A percentile compares a stretch with the other conserved stretches of the same genome.
phyloP scores from a whole-genome alignment of 2,797 vertebrate species.

The Hyperoplus lanceolatus region DNA sequence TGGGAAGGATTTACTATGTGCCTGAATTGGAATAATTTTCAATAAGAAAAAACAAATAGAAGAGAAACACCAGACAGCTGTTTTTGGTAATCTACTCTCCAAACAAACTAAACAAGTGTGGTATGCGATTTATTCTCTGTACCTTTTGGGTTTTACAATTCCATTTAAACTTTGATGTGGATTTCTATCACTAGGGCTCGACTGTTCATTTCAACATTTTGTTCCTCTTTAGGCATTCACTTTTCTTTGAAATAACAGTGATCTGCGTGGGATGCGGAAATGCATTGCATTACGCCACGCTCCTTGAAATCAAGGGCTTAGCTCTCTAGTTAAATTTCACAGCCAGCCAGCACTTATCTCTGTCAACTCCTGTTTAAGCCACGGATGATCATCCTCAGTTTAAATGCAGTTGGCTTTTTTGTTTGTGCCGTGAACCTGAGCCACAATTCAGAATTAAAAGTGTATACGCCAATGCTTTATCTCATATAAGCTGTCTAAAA shows the following conservation, averaged over 20 bases:
- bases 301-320: slow-evolving; percentile 71
- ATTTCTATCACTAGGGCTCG: slow-evolving; percentile 45
- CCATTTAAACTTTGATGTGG: slow-evolving; percentile 45
- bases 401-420: slow-evolving; percentile 59
- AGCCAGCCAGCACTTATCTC: slow-evolving; percentile 67
- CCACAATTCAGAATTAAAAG: slow-evolving; percentile 41
- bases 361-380: slow-evolving; percentile 67
- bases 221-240: slow-evolving; percentile 54
- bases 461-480: slow-evolving; percentile 20
- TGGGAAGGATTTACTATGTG: slow-evolving; percentile 31
- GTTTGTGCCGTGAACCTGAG: slow-evolving; percentile 46
- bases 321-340: slow-evolving; percentile 72
- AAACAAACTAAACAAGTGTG: slow-evolving; percentile 15
- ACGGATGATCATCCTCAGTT: slow-evolving; percentile 57
- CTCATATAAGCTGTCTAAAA: slow-evolving; percentile 33
- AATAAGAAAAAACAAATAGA: slow-evolving; percentile 42
- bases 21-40: slow-evolving; percentile 42
- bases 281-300: slow-evolving; percentile 63
- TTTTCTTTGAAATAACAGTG: slow-evolving; percentile 66
- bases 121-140: slow-evolving; percentile 6
- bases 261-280: slow-evolving; percentile 66
- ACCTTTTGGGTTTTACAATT: slow-evolving; percentile 32
- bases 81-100: slow-evolving; percentile 43
- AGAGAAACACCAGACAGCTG: slow-evolving; percentile 20
- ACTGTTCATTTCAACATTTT: slow-evolving; percentile 45